phyloP scores from a whole-genome alignment of 2,113 vertebrate genomes.

The Ondatra zibethicus region DNA sequence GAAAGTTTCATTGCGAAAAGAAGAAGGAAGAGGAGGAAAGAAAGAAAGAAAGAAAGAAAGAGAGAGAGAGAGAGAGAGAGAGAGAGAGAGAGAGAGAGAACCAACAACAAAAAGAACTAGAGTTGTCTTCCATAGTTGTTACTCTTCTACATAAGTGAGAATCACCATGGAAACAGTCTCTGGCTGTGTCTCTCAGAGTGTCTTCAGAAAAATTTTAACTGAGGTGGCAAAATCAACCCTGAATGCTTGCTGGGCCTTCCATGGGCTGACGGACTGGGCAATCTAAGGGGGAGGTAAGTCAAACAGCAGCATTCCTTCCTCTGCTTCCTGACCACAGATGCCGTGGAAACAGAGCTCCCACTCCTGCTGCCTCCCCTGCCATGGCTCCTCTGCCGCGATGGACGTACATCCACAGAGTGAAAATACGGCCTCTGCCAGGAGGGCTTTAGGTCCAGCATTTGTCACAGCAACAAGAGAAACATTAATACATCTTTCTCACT shows the following conservation, averaged over 20 bases:
- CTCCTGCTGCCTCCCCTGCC: not conserved
- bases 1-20: not conserved
- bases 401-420: no score
- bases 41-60: not conserved
- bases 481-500: not conserved
- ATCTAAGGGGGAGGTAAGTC: not conserved
- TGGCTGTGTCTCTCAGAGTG: not conserved
- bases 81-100: no score
- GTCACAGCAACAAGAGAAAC: not conserved
- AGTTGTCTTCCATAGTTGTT: not conserved
- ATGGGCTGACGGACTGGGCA: not conserved
- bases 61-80: no score
- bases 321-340: not conserved
- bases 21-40: not conserved
- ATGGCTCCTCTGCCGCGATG: no score
- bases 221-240: not conserved
- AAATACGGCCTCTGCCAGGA: no score
- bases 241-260: not conserved
- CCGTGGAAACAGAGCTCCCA: no score
- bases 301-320: not conserved
- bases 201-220: not conserved
- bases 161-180: not conserved
- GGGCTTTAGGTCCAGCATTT: not conserved
- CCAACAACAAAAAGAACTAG: not conserved
- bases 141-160: not conserved